These are phyloP conservation scores for Epicampocera succincta DNA, from an alignment of 2,888 invertebrate species.

Conservation along the genomic window DNA sequence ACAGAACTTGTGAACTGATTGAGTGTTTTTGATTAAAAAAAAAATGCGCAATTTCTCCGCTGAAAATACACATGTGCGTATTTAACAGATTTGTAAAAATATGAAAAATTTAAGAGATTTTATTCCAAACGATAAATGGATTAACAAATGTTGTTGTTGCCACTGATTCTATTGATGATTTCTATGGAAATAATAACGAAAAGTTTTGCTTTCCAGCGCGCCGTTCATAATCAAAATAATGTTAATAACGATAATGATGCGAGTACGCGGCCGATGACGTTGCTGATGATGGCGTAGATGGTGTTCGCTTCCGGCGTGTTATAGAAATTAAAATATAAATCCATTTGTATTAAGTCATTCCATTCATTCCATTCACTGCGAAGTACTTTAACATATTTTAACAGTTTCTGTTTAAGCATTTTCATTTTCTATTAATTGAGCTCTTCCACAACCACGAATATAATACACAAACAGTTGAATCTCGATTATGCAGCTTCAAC, in stretches of 20 bases:
- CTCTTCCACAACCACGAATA: neutral
- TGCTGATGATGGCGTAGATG: conserved; percentile 51
- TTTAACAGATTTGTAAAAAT: too few relatives aligned
- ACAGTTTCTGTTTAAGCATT: neutral
- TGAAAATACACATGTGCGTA: too few relatives aligned
- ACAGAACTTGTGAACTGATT: too few relatives aligned
- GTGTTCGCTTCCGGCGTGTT: conserved; percentile 58
- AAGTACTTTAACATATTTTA: conserved; percentile 40
- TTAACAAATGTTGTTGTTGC: conserved; percentile 14
- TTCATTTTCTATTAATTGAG: conserved; percentile 21
- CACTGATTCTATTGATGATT: conserved; percentile 42
- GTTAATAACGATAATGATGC: conserved; percentile 17
- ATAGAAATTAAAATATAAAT: conserved; percentile 32
- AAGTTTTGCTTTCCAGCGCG: neutral
- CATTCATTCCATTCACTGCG: conserved; percentile 22
- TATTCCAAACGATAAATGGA: neutral
- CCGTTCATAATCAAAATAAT: conserved; percentile 21
- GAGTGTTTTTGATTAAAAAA: too few relatives aligned
- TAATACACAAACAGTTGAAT: neutral
- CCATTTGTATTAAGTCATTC: conserved; percentile 34
- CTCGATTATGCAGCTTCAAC: too few relatives aligned
- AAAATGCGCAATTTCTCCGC: too few relatives aligned
- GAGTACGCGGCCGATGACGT: conserved; percentile 21
- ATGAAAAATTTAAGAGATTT: too few relatives aligned
- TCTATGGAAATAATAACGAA: conserved; percentile 15